Evolutionary conservation across 2,797 vertebrate species (phyloP), one percentile per base, ranked within the genome.

Genomic region (Phoxinus dragarum): DNA sequence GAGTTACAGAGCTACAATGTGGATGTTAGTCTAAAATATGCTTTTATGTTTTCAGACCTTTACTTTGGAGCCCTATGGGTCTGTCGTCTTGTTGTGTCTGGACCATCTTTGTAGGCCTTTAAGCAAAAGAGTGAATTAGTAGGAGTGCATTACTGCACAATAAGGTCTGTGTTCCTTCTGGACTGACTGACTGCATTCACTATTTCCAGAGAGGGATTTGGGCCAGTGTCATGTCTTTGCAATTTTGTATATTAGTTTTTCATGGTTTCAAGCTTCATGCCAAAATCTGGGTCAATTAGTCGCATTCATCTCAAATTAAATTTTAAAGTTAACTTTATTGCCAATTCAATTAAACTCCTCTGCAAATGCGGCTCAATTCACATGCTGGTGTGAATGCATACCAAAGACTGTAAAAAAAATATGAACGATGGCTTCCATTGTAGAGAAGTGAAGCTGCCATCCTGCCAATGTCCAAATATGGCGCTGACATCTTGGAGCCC

Each of bases 91-190:
- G 14, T 80, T 85, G 42, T 74, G 68, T 66, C 77, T 80, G 77
- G 78, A 61, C 19, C 8, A 14, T 56, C 21, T 64, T 80, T 52
- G 40, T 56, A 38, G 34, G 21, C 77, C 77, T 80, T 72, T 66
- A 74, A 80, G 84, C 77, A 66, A 85, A 85, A 80, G 19, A 85
- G 76, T 80, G 77, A 85, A 85, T 85, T 73, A 80, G 42, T 9
- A 66, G 31, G n/a, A 80, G 77, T 80, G 68, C 77, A 85, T 80
- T 80, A 66, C 54, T 12, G 84, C 54, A 72, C 76, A 38, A 38
- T 59, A 61, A 52, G 77, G 31, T 79, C 66, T 36, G 27, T 59
- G 14, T 61, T 84, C 19, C 52, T 61, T 47, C 54, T n/a, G 56
- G 44, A 61, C 27, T n/a, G 49, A 38, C 71, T 66, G 59, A 49